Conservation (phyloP, 2,797 vertebrate genomes). For the Hippopotamyrus pictus region DNA sequence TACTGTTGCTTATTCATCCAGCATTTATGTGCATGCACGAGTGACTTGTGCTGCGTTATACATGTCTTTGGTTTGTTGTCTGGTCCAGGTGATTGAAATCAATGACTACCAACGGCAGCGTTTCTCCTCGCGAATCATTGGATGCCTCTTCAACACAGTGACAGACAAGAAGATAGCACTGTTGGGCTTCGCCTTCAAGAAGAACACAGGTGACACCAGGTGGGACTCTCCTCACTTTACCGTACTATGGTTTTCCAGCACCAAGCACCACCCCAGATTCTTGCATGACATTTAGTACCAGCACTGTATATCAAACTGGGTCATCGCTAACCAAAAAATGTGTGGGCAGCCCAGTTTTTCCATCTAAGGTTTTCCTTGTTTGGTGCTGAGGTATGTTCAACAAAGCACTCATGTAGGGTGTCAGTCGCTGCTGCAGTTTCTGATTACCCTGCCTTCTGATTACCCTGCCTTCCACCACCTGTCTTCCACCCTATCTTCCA, state of each 20-base stretch:
- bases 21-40: background rate
- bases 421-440: background rate
- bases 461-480: background rate
- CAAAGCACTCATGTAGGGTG: background rate
- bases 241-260: background rate
- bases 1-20: background rate
- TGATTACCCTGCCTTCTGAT: conserved; percentile 2
- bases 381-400: background rate
- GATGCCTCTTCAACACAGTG: conserved; percentile 39
- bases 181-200: conserved; percentile 37
- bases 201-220: conserved; percentile 41
- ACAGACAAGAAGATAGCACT: conserved; percentile 36
- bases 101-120: conserved; percentile 34
- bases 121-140: conserved; percentile 38
- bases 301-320: background rate
- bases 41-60: background rate
- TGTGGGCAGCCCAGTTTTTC: background rate
- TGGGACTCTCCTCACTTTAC: background rate
- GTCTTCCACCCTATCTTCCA: conserved; percentile 8
- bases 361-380: background rate
- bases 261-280: background rate
- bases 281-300: background rate
- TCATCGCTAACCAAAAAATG: background rate
- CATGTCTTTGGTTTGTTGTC: background rate
- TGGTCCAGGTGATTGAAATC: conserved; percentile 34